Evolutionary conservation across 1,140 invertebrate species (phyloP).

Genomic region (Aphaenogaster rudis): DNA sequence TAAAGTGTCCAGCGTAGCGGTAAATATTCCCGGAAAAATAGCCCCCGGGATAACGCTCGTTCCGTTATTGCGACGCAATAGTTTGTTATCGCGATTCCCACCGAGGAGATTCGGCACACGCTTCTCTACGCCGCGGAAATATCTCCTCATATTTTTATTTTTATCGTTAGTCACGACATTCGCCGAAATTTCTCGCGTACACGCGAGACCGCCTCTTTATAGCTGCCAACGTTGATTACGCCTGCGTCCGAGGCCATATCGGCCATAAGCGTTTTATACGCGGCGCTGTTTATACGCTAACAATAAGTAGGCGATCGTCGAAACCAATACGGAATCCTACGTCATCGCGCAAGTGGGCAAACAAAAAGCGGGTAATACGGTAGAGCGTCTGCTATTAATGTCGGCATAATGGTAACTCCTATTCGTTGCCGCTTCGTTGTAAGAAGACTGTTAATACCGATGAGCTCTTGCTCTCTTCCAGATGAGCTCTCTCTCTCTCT

Average conservation of each 20-base stretch:
- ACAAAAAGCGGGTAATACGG: constrained; percentile 62
- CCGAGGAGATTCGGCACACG: neutral
- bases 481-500: neutral
- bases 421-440: constrained; percentile 21
- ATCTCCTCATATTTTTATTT: neutral
- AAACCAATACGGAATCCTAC: constrained; percentile 64
- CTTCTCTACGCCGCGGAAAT: neutral
- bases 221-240: constrained; percentile 9
- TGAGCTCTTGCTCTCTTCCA: neutral
- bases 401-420: constrained; percentile 51
- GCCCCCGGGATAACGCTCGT: constrained; percentile 12
- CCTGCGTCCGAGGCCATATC: constrained; percentile 39
- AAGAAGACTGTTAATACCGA: constrained; percentile 47
- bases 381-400: constrained; percentile 48
- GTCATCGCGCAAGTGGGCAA: constrained; percentile 59
- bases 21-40: constrained; percentile 67
- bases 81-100: constrained; percentile 16
- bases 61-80: neutral
- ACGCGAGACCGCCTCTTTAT: neutral
- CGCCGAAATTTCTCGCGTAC: constrained; percentile 1
- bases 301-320: constrained; percentile 62
- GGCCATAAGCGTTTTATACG: constrained; percentile 32
- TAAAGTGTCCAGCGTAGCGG: constrained; percentile 40
- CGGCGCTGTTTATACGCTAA: constrained; percentile 55
- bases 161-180: constrained; percentile 17